These are phyloP conservation scores for Seriola aureovittata DNA, from an alignment of 2,113 vertebrate genomes.

Conservation along the genomic window DNA sequence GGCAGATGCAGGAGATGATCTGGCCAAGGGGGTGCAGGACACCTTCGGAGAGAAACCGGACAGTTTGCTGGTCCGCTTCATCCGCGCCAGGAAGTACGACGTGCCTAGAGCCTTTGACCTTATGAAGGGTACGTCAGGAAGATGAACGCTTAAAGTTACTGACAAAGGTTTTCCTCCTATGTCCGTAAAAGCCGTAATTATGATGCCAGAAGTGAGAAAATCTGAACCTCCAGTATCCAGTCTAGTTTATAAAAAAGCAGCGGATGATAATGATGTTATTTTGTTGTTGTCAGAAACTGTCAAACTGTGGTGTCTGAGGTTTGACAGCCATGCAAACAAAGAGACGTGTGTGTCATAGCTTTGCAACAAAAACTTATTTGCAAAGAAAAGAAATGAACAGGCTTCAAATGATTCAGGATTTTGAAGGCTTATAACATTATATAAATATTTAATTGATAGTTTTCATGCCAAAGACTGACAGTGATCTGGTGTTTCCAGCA, in stretches of 20 bases:
- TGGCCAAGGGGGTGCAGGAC: constrained; percentile 88
- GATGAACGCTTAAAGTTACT: not conserved
- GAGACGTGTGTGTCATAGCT: not conserved
- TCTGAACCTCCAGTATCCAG: not conserved
- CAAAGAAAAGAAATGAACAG: not conserved
- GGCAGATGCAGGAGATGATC: constrained; percentile 85
- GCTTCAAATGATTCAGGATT: not conserved
- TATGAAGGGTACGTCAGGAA: constrained; percentile 88
- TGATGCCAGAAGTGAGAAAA: not conserved
- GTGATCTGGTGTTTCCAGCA: not conserved
- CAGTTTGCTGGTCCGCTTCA: constrained; percentile 90
- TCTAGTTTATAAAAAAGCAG: not conserved
- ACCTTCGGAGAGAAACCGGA: constrained; percentile 87
- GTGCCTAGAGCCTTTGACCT: constrained; percentile 91
- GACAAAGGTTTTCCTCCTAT: not conserved
- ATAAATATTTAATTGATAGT: not conserved
- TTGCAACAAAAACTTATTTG: not conserved
- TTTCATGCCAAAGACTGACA: not conserved
- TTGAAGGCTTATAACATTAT: not conserved
- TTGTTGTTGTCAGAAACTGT: not conserved
- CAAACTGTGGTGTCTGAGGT: not conserved
- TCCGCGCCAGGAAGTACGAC: constrained; percentile 95
- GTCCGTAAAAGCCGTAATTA: not conserved
- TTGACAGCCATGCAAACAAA: not conserved
- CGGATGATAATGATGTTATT: not conserved